phyloP scores from a whole-genome alignment of 2,113 vertebrate species.

The Myrmecobius fasciatus region DNA sequence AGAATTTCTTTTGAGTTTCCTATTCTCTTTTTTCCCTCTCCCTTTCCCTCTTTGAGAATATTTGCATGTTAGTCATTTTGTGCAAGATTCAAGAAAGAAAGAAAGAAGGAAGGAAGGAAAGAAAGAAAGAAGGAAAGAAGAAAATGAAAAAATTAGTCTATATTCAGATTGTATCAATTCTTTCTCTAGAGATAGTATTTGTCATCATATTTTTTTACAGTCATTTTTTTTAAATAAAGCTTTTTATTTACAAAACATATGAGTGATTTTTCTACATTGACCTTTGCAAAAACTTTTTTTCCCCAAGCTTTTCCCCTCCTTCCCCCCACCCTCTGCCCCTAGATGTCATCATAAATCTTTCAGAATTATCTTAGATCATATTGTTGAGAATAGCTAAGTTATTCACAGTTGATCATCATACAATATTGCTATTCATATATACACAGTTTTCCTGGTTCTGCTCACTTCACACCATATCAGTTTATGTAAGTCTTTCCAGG shows the following conservation, averaged over 20 bases:
- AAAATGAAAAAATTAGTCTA: background rate
- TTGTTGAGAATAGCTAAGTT: background rate
- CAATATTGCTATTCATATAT: background rate
- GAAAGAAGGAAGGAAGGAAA: no score
- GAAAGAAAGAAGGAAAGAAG: no score
- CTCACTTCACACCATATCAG: background rate
- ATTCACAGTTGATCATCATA: background rate
- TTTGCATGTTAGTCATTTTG: background rate
- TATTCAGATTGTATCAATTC: background rate
- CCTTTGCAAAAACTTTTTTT: no score
- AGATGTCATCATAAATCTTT: background rate
- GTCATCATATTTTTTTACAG: no score
- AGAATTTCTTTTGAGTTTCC: background rate
- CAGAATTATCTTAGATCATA: background rate
- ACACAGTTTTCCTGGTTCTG: background rate
- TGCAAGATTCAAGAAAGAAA: background rate
- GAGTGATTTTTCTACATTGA: no score
- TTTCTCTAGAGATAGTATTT: background rate
- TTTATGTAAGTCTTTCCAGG: background rate
- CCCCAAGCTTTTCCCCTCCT: no score
- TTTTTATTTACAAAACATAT: no score
- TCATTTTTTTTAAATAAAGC: no score
- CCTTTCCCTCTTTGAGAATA: background rate
- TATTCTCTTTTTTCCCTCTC: background rate
- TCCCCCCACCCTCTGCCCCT: no score